Evolutionary conservation across 2,797 vertebrate species (phyloP), one percentile per base, ranked within the genome.

Genomic region (Okamejei kenojei): DNA sequence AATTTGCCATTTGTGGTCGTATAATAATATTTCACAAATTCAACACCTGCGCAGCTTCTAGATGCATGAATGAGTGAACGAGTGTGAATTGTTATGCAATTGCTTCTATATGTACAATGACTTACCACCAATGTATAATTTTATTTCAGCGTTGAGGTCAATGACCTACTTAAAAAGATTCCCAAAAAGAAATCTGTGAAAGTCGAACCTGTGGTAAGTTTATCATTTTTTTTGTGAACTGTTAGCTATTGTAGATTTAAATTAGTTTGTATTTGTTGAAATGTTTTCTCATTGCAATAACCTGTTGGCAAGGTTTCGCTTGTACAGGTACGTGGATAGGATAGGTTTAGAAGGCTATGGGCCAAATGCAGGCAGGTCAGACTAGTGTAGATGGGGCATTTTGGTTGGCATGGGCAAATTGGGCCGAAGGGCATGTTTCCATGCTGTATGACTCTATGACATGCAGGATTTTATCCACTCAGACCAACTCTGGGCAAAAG

Each of bases 131-230:
- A 68, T 63, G 35, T 73, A n/a, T 4, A 79, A 54, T 93, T 63
- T 90, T 93, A 73, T 93, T 73, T 76, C 74, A 97, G 97, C 93
- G 93, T 93, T 17, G 96, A 96, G 90, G 96, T 96, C 93, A 94
- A 95, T 81, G 96, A 96, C 2, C 45, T 90, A 77, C 95, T 95
- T 84, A 96, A 94, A 94, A 97, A 95, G 94, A 94, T 94, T 32
- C 68, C 94, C 74, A 97, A 96, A 95, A 97, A 96, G 95, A 97
- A 96, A 95, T 95, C 73, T 81, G 96, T 94, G 94, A 97, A 95
- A 93, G 93, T 74, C 77, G 73, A 78, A 54, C 90, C 90, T 93
- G 91, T 29, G 58, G 97, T 97, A 94, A 94, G 96, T 45, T 5
- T 95, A 81, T 63, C 81, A 32, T 0, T 9, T 71, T 92, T 38